These are phyloP conservation scores for Mythimna impura DNA, from an alignment of 2,888 invertebrate genomes.

Conservation along the genomic window DNA sequence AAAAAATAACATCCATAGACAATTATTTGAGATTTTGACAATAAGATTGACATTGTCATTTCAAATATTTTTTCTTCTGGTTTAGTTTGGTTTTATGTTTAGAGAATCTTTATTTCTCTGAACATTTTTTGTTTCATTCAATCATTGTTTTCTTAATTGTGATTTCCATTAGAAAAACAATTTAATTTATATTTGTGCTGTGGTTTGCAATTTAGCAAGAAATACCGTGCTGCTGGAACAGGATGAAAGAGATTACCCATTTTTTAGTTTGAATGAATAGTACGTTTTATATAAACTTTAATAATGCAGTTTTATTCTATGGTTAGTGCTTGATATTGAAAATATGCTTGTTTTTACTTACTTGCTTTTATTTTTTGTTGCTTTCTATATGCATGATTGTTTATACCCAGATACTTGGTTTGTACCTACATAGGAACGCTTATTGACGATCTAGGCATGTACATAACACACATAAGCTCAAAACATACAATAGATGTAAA, in stretches of 20 bases:
- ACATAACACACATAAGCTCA: too few relatives aligned
- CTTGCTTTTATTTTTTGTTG: conserved; percentile 32
- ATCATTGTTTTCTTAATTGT: not conserved
- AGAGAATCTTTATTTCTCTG: too few relatives aligned
- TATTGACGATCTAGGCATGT: conserved; percentile 7
- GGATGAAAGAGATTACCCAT: not conserved
- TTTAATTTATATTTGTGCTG: not conserved
- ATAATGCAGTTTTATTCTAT: not conserved
- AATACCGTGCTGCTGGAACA: not conserved
- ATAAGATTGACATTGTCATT: conserved; percentile 12
- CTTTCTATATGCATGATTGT: conserved; percentile 13
- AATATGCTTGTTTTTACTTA: conserved; percentile 26
- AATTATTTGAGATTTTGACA: not conserved
- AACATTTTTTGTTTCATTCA: not conserved
- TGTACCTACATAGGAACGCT: not conserved
- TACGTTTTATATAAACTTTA: too few relatives aligned
- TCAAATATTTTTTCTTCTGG: too few relatives aligned
- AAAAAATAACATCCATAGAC: conserved; percentile 20
- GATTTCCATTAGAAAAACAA: not conserved
- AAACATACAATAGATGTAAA: not conserved
- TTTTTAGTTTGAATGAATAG: not conserved
- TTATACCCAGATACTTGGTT: not conserved
- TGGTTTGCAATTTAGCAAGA: not conserved
- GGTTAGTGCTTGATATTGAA: not conserved
- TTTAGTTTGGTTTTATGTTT: not conserved